Percentiles rank a stretch among this genome's conserved stretches.
These are phyloP conservation scores for Stercorarius parasiticus DNA, from an alignment of 2,113 vertebrate genomes.

Conservation along the genomic window DNA sequence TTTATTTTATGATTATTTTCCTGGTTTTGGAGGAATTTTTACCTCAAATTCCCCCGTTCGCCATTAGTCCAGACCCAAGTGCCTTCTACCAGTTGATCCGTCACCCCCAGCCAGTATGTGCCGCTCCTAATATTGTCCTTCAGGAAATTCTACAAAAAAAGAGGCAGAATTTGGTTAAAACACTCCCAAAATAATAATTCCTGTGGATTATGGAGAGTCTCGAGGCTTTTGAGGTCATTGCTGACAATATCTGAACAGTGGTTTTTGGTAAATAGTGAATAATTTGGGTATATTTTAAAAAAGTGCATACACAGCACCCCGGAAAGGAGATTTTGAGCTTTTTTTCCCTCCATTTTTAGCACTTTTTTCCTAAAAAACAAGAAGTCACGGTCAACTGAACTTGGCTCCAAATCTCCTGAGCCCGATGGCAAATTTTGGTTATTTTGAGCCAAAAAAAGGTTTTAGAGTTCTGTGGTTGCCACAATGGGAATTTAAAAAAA, in stretches of 20 bases:
- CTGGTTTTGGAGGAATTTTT: neutral
- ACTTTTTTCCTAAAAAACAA: neutral
- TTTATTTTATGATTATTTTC: neutral
- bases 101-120: neutral
- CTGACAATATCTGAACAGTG: accelerated
- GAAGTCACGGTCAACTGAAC: accelerated
- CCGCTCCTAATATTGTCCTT: neutral
- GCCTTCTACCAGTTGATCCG: neutral
- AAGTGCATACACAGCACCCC: accelerated
- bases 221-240: neutral
- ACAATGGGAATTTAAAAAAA: no score
- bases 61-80: neutral
- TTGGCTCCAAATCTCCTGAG: accelerated
- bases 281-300: neutral
- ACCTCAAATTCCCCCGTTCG: neutral
- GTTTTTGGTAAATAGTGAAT: neutral
- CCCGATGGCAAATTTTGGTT: no score
- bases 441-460: neutral
- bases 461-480: neutral
- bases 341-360: neutral
- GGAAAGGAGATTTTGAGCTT: neutral
- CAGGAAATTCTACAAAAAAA: neutral
- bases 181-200: accelerated
- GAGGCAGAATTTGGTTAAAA: neutral
- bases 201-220: accelerated